A percentile compares a stretch with the other conserved stretches of the same genome.
phyloP scores from a whole-genome alignment of 1,140 invertebrate species.

The Heliconius hewitsoni region DNA sequence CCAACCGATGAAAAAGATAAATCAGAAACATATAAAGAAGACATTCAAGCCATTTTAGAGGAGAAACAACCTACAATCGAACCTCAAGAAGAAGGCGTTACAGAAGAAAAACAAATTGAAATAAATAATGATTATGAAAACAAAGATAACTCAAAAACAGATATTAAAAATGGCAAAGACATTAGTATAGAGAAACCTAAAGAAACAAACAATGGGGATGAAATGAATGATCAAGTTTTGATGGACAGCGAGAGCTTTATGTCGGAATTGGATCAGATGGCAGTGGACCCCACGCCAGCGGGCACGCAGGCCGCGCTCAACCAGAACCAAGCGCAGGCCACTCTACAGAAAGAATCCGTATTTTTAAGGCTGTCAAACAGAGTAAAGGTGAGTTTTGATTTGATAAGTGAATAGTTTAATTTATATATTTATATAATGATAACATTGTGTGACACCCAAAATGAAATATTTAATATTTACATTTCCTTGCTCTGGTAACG shows the following conservation, averaged over 20 bases:
- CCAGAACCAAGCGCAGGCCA: conserved; percentile 77
- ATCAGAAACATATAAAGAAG: conserved; percentile 52
- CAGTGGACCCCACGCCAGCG: conserved; percentile 67
- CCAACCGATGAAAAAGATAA: conserved; percentile 59
- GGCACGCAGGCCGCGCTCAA: conserved; percentile 58
- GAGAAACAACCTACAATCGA: conserved; percentile 48
- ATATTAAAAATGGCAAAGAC: conserved; percentile 64
- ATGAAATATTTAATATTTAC: too few relatives aligned
- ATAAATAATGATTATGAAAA: conserved; percentile 50
- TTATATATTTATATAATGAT: too few relatives aligned
- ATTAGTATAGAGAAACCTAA: conserved; percentile 58
- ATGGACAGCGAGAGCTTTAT: conserved; percentile 75
- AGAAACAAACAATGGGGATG: conserved; percentile 60
- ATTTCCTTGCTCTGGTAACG: too few relatives aligned
- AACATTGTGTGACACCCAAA: too few relatives aligned
- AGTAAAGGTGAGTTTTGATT: conserved; percentile 88
- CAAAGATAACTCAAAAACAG: conserved; percentile 56
- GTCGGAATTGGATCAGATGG: conserved; percentile 76
- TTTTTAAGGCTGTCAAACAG: conserved; percentile 97
- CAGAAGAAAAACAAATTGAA: conserved; percentile 55
- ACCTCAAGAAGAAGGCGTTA: conserved; percentile 43
- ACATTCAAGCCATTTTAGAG: conserved; percentile 43
- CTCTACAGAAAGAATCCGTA: conserved; percentile 93
- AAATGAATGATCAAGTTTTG: conserved; percentile 66
- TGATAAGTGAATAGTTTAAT: not conserved